These are phyloP conservation scores for Coremacera marginata DNA, from an alignment of 2,888 invertebrate genomes.

Conservation along the genomic window DNA sequence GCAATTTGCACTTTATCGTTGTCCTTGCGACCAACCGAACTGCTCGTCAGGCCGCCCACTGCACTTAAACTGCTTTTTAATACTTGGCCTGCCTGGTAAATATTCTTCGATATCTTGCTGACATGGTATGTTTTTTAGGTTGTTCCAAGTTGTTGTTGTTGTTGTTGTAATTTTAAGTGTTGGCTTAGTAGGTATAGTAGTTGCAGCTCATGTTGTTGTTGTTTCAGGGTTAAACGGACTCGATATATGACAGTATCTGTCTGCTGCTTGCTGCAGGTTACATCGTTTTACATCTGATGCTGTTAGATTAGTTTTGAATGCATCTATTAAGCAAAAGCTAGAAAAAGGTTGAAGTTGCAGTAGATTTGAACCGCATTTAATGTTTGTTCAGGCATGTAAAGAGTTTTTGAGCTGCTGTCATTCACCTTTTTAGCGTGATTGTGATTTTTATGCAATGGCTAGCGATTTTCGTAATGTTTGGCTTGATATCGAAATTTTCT, in stretches of 20 bases:
- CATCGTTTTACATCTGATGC: neutral
- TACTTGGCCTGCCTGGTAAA: slow-evolving; percentile 20
- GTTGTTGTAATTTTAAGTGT: slow-evolving; percentile 6
- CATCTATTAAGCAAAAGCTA: neutral
- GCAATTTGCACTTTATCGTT: too few species aligned
- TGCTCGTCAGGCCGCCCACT: neutral
- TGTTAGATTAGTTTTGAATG: slow-evolving; percentile 13
- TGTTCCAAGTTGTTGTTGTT: neutral
- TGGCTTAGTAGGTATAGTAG: neutral
- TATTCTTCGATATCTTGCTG: slow-evolving; percentile 34
- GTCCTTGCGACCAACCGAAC: too few species aligned
- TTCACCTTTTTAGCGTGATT: neutral
- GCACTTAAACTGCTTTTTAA: slow-evolving; percentile 25
- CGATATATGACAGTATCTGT: neutral
- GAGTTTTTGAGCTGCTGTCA: neutral
- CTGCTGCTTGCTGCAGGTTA: neutral
- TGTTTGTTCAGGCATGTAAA: slow-evolving; percentile 11
- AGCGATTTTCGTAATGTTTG: too few species aligned
- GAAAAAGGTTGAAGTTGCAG: neutral
- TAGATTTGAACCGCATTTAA: slow-evolving; percentile 5
- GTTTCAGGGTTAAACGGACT: slow-evolving; percentile 16
- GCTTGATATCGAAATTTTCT: too few species aligned
- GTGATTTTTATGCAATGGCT: too few species aligned
- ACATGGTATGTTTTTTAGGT: neutral
- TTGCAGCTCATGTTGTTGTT: neutral